Evolutionary conservation across 2,888 invertebrate species (phyloP), one percentile per base, ranked within the genome.

Genomic region (Oscheius onirici): DNA sequence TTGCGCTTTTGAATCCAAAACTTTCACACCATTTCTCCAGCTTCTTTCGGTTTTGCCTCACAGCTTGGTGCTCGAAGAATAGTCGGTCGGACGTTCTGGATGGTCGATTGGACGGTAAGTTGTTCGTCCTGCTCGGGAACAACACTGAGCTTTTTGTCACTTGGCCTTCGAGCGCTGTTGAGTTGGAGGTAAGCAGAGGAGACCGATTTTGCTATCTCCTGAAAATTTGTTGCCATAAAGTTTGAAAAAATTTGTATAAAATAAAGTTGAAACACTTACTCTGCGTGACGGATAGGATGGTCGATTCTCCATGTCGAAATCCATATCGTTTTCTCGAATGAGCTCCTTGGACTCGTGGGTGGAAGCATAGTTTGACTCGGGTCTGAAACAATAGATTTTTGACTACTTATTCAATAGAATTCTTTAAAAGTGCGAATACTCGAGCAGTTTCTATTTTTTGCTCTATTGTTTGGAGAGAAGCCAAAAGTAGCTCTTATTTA

Each of bases 41-140:
- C 46, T 28, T 63, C 63, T 26, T 49, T 49, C 46, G 46, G 20
- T 46, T 63, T 63, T 22, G 52, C 40, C 6, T 66, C 66, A 11
- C 52, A 52, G 34, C 28, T 40, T n/a, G 66, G 66, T 3, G 40
- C 66, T 20, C 78, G 74, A 15, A 79, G 76, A 63, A 79, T 80
- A 20, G 80, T 73, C 17, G 80, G 78, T 2, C 80, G 74, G n/a
- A 78, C 75, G 26, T 78, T 77, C 61, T 79, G 82, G 22, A 79
- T 74, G 22, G 79, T 78, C n/a, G 80, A 80, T 52, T 82, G 82
- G 15, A 82, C 78, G 2, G 81, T 81, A 51, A 75, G 73, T 77
- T 84, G 82, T 71, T 85, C 85, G 72, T 85, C 85, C 20, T 79
- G 81, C 71, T 85, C 85, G 17, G 85, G 84, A n/a, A 85, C 85